Conservation (phyloP, 2,888 invertebrate species). For the Drosophila bunnanda region DNA sequence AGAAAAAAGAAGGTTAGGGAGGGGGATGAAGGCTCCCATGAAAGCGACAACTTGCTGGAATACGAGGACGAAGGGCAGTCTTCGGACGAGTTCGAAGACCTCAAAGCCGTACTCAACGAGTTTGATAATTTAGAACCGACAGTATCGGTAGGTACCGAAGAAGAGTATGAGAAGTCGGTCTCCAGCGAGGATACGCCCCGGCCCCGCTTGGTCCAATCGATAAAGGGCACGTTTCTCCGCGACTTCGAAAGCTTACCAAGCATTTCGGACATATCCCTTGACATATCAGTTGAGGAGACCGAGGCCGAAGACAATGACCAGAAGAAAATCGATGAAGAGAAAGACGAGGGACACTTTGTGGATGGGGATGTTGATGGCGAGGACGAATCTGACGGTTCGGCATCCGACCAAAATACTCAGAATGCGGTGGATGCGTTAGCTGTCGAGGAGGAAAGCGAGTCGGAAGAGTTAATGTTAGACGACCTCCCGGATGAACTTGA, state of each 20-base stretch:
- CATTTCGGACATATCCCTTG: constrained; percentile 29
- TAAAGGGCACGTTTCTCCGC: constrained; percentile 20
- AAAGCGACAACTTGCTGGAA: neutral
- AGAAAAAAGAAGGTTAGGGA: neutral
- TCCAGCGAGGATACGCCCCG: constrained; percentile 8
- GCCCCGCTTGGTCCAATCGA: constrained; percentile 1
- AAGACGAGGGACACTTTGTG: neutral
- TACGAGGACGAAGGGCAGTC: neutral
- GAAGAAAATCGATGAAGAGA: neutral
- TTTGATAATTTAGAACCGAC: neutral
- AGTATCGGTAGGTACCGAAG: neutral
- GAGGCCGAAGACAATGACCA: neutral
- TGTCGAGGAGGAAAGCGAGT: constrained; percentile 12
- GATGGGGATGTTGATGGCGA: neutral
- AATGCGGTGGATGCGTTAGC: neutral
- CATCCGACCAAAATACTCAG: neutral
- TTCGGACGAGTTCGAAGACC: constrained; percentile 9
- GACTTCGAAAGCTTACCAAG: constrained; percentile 35
- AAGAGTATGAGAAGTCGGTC: neutral
- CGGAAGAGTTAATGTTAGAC: neutral
- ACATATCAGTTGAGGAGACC: neutral
- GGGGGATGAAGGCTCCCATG: neutral
- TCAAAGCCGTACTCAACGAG: constrained; percentile 3
- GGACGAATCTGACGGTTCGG: constrained; percentile 9
- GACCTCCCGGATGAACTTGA: constrained; percentile 14